Percentiles rank a stretch among this genome's conserved stretches.
phyloP scores from a whole-genome alignment of 2,113 vertebrate genomes.

The Coturnix japonica region DNA sequence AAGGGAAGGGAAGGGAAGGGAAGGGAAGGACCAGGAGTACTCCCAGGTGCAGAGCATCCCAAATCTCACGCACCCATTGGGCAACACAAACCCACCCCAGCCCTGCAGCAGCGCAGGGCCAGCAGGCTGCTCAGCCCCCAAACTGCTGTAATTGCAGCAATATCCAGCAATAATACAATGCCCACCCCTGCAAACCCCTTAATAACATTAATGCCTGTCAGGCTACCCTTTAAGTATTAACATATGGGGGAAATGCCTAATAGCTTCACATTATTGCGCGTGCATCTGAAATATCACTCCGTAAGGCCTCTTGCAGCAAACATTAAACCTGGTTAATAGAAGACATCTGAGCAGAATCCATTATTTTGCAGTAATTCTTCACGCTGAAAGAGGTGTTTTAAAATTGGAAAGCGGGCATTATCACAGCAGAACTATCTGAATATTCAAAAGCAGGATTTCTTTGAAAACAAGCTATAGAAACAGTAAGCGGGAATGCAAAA shows the following conservation, averaged over 20 bases:
- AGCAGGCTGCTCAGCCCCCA: background rate
- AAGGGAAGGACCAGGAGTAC: background rate
- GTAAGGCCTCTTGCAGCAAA: slow-evolving; percentile 5
- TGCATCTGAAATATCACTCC: background rate
- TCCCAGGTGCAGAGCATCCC: background rate
- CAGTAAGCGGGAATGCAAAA: background rate
- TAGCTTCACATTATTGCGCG: slow-evolving; percentile 34
- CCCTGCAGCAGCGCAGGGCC: fast-evolving
- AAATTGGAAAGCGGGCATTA: background rate
- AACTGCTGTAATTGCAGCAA: background rate
- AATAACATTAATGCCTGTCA: background rate
- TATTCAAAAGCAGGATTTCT: background rate
- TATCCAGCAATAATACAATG: background rate
- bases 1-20: too few relatives aligned
- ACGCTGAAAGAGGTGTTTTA: background rate
- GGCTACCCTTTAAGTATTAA: slow-evolving; percentile 5
- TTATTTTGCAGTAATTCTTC: slow-evolving; percentile 40
- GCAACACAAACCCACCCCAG: too few relatives aligned
- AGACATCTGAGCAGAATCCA: slow-evolving; percentile 40
- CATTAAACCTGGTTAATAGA: slow-evolving; percentile 34
- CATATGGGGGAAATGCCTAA: slow-evolving; percentile 34
- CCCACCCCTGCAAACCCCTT: background rate
- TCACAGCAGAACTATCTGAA: background rate
- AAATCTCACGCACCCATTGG: fast-evolving
- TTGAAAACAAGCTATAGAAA: background rate